Conservation (phyloP, 2,113 vertebrate genomes). For the Callocephalon fimbriatum region DNA sequence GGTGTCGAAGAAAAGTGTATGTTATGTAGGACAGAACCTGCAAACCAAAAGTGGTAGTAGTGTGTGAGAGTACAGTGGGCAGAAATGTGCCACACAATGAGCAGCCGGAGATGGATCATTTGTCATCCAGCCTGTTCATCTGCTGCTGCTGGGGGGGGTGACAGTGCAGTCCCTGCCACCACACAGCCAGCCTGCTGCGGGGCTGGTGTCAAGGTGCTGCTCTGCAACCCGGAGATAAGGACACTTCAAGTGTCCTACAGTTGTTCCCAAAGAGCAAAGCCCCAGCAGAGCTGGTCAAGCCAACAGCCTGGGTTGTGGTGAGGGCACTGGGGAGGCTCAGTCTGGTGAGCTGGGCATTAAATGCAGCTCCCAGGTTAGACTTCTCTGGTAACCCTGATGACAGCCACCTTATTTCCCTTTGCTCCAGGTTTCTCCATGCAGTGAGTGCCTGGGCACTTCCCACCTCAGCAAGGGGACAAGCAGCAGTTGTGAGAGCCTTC, state of each 20-base stretch:
- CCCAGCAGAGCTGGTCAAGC: neutral
- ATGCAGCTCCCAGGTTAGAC: neutral
- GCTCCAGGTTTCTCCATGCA: neutral
- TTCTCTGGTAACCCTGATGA: neutral
- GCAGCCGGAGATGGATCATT: slow-evolving; percentile 55
- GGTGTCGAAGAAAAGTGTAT: no score
- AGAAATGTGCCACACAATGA: slow-evolving; percentile 42
- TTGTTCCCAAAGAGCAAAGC: neutral
- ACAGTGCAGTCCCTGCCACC: neutral
- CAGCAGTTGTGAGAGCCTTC: neutral
- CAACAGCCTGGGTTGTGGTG: neutral
- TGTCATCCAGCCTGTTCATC: slow-evolving; percentile 48
- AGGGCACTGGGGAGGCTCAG: neutral
- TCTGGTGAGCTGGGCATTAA: neutral
- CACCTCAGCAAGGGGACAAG: neutral
- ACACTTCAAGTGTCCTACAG: neutral
- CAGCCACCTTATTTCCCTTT: neutral
- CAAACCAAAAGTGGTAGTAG: no score
- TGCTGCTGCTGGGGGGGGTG: slow-evolving; percentile 20
- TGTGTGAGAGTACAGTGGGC: no score
- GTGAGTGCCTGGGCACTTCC: neutral
- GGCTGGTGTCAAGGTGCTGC: neutral
- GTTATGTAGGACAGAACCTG: no score
- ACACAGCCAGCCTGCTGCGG: neutral
- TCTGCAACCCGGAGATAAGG: neutral